These are phyloP conservation scores for Rhynchophorus ferrugineus DNA, from an alignment of 1,140 invertebrate genomes.

Conservation along the genomic window DNA sequence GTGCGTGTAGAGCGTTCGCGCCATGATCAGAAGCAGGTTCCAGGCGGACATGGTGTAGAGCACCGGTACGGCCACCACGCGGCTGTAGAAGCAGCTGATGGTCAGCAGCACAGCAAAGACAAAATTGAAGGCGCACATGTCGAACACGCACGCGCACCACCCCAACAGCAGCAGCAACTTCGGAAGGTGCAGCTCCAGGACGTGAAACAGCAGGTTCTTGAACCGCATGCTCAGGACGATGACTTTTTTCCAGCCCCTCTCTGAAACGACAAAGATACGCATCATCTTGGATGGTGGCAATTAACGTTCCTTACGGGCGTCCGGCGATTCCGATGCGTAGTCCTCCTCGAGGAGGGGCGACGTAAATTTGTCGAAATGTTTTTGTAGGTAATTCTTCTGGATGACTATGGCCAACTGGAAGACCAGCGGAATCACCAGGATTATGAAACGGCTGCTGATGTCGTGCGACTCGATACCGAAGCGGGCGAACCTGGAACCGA, in stretches of 20 bases:
- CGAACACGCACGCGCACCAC: conserved; percentile 9
- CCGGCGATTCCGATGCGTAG: too few species aligned
- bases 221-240: not conserved
- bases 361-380: conserved; percentile 8
- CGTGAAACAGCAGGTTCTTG: conserved; percentile 3
- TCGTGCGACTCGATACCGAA: not conserved
- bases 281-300: not conserved
- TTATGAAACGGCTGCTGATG: not conserved
- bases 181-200: conserved; percentile 6
- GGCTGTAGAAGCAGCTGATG: conserved; percentile 2
- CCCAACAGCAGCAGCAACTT: conserved; percentile 8
- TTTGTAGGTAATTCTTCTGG: conserved; percentile 12
- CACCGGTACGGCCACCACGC: not conserved
- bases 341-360: not conserved
- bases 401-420: conserved; percentile 15
- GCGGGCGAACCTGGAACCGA: not conserved
- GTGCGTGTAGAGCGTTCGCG: conserved; percentile 7
- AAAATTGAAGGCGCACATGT: conserved; percentile 6
- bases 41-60: conserved; percentile 1
- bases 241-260: not conserved
- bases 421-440: conserved; percentile 8
- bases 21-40: conserved; percentile 6
- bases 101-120: conserved; percentile 9
- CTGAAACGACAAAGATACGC: conserved; percentile 1
- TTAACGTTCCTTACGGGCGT: too few species aligned